These are phyloP conservation scores for Ascaphus truei DNA, from an alignment of 2,113 vertebrate genomes.

Conservation along the genomic window DNA sequence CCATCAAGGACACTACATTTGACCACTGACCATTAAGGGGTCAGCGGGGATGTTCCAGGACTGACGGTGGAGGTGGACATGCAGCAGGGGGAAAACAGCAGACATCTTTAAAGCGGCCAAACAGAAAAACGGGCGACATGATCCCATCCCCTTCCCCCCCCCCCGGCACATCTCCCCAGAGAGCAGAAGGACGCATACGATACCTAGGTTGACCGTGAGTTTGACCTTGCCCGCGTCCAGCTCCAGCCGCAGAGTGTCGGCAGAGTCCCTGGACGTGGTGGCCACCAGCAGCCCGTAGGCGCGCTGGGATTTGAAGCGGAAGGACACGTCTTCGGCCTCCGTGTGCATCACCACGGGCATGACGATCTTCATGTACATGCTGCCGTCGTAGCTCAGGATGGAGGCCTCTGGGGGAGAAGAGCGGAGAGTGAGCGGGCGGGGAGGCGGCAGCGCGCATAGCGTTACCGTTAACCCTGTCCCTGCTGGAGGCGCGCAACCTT, in stretches of 20 bases:
- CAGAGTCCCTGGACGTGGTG: slow-evolving; percentile 88
- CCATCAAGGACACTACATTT: not conserved
- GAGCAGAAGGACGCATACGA: slow-evolving; percentile 62
- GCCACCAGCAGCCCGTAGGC: slow-evolving; percentile 92
- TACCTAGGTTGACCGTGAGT: slow-evolving; percentile 97
- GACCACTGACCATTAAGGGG: not conserved
- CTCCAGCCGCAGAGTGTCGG: slow-evolving; percentile 88
- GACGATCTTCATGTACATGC: slow-evolving; percentile 97
- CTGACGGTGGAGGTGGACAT: not conserved
- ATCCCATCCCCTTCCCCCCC: not conserved
- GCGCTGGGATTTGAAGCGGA: slow-evolving; percentile 93
- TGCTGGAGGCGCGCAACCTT: too few relatives aligned
- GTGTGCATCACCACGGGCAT: slow-evolving; percentile 92
- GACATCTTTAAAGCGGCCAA: slow-evolving; percentile 65
- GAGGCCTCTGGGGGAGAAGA: slow-evolving; percentile 78
- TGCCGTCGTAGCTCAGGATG: slow-evolving; percentile 89
- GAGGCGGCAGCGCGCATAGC: not conserved
- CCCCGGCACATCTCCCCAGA: not conserved
- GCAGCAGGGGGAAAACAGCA: slow-evolving; percentile 24
- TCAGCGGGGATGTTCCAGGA: not conserved
- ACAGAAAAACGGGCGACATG: slow-evolving; percentile 39
- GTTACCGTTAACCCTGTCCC: too few relatives aligned
- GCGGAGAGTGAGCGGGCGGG: slow-evolving; percentile 1
- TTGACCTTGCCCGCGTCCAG: slow-evolving; percentile 91
- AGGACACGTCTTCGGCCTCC: slow-evolving; percentile 92